A percentile compares a stretch with the other conserved stretches of the same genome.
Evolutionary conservation across 2,113 vertebrate genomes (phyloP).

Genomic region (Syngnathus scovelli): DNA sequence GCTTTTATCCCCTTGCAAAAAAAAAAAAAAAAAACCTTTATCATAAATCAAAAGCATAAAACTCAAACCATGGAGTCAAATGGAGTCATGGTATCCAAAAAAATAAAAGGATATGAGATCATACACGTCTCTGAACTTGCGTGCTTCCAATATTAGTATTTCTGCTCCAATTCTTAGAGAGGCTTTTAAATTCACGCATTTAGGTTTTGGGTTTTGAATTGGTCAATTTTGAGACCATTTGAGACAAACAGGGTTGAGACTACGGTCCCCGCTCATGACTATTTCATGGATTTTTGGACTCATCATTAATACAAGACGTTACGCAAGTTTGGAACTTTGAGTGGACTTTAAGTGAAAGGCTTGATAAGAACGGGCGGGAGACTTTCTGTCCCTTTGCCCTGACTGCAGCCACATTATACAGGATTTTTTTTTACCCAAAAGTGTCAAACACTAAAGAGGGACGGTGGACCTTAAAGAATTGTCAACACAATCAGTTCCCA

Average conservation of each 20-base stretch:
- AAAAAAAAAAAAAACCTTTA: background rate
- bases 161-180: background rate
- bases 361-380: background rate
- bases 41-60: background rate
- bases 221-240: background rate
- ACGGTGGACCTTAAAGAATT: background rate
- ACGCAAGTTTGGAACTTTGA: background rate
- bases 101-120: background rate
- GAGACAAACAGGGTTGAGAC: background rate
- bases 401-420: background rate
- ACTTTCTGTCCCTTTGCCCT: background rate
- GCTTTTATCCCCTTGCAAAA: background rate
- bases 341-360: conserved; percentile 1
- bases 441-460: background rate
- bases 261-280: conserved; percentile 2
- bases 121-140: background rate
- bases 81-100: background rate
- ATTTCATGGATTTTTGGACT: conserved; percentile 8
- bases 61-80: background rate
- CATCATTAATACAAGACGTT: background rate
- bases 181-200: background rate
- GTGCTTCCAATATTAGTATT: background rate
- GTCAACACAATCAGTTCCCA: background rate
- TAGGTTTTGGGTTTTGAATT: background rate
- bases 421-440: background rate